Evolutionary conservation across 2,797 vertebrate species (phyloP).

Genomic region (Syngnathus rostellatus): DNA sequence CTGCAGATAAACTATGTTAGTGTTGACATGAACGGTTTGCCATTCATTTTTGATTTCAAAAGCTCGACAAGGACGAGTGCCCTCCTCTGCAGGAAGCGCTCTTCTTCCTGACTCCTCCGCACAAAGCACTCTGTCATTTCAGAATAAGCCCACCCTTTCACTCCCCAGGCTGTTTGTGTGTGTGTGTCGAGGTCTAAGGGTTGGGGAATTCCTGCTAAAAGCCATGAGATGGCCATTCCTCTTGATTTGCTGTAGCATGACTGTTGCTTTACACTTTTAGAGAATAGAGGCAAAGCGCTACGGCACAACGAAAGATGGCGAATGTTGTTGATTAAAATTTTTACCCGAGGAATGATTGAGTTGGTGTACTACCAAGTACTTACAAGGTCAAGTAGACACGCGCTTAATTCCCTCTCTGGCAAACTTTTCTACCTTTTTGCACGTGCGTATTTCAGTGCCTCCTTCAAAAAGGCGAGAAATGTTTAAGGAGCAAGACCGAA

Average conservation of each 20-base stretch:
- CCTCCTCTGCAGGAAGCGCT: slow-evolving; percentile 24
- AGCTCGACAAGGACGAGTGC: slow-evolving; percentile 17
- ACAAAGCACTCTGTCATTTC: slow-evolving; percentile 63
- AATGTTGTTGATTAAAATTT: slow-evolving; percentile 41
- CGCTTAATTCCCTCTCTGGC: slow-evolving; percentile 55
- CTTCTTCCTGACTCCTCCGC: slow-evolving; percentile 32
- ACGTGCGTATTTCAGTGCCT: slow-evolving; percentile 18
- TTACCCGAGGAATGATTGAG: slow-evolving; percentile 49
- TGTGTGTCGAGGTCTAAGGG: slow-evolving; percentile 15
- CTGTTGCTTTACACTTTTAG: slow-evolving; percentile 15
- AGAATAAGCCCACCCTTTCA: slow-evolving; percentile 59
- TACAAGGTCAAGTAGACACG: slow-evolving; percentile 54
- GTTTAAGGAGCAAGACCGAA: slow-evolving; percentile 21
- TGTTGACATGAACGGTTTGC: neutral
- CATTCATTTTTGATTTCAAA: neutral
- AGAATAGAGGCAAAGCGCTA: neutral
- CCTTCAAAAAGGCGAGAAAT: neutral
- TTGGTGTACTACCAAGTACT: slow-evolving; percentile 47
- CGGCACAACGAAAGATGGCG: neutral
- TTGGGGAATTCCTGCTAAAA: slow-evolving; percentile 49
- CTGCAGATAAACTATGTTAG: neutral
- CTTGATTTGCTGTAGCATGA: slow-evolving; percentile 20
- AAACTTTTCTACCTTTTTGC: slow-evolving; percentile 40
- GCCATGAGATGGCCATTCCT: slow-evolving; percentile 42
- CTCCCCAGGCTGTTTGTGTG: slow-evolving; percentile 16